A percentile compares a stretch with the other conserved stretches of the same genome.
Conservation (phyloP, 2,888 invertebrate genomes). For the Acronicta alni region DNA sequence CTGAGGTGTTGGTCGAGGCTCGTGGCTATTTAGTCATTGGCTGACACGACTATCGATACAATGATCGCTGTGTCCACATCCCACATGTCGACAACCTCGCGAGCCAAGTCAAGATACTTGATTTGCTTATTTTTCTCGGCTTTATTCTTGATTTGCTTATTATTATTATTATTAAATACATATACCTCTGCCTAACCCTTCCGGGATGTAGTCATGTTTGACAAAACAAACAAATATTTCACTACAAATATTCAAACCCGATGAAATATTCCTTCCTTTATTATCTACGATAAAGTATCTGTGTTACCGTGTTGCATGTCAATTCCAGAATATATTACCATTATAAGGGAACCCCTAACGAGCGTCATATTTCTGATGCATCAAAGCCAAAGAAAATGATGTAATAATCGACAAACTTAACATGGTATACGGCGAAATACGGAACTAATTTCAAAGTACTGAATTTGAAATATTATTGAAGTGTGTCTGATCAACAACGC, state of each 20-base stretch:
- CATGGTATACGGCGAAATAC: neutral
- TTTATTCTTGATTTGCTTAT: too few relatives aligned
- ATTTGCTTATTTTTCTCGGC: too few relatives aligned
- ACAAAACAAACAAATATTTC: neutral
- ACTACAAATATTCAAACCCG: neutral
- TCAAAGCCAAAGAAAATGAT: slow-evolving; percentile 23
- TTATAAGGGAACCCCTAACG: slow-evolving; percentile 29
- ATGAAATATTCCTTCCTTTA: slow-evolving; percentile 8
- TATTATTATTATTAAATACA: too few relatives aligned
- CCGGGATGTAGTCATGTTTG: too few relatives aligned
- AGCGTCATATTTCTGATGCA: slow-evolving; percentile 20
- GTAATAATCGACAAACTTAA: neutral
- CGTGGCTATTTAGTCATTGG: too few relatives aligned
- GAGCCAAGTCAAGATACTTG: too few relatives aligned
- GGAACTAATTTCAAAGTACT: neutral
- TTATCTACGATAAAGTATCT: slow-evolving; percentile 33
- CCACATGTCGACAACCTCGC: too few relatives aligned
- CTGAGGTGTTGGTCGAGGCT: too few relatives aligned
- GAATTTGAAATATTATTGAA: slow-evolving; percentile 4
- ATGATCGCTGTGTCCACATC: too few relatives aligned
- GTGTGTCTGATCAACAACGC: neutral
- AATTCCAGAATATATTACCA: slow-evolving; percentile 29
- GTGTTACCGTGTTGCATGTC: slow-evolving; percentile 16
- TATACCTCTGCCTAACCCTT: too few relatives aligned
- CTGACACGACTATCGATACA: too few relatives aligned